These are phyloP conservation scores for Malurus cyaneus DNA, from an alignment of 2,113 vertebrate genomes.

Conservation along the genomic window DNA sequence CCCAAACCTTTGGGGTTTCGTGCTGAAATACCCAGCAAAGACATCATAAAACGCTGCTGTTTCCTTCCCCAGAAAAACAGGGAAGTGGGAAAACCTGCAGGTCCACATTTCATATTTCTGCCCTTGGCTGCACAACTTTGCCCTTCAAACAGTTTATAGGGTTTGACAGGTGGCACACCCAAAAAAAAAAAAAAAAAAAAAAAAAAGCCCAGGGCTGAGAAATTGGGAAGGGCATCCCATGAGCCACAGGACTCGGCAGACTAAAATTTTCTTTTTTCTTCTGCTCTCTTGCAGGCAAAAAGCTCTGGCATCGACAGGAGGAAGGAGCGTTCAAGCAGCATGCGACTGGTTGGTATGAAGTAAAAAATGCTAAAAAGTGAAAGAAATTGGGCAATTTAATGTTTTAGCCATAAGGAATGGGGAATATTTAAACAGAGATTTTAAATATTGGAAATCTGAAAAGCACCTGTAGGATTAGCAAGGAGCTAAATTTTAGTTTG, in stretches of 20 bases:
- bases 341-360: constrained; percentile 95
- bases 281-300: constrained; percentile 83
- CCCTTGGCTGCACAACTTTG: not conserved
- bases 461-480: not conserved
- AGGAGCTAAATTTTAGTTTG: not conserved
- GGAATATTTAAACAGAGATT: not conserved
- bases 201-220: not conserved
- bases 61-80: not conserved
- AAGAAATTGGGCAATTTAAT: not conserved
- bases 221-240: not conserved
- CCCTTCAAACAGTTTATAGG: not conserved
- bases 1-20: not conserved
- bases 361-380: not conserved
- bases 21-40: not conserved
- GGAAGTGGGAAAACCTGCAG: not conserved
- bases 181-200: not conserved
- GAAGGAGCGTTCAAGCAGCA: constrained; percentile 95
- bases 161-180: not conserved
- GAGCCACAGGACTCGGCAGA: not conserved
- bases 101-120: fast-evolving
- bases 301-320: constrained; percentile 93
- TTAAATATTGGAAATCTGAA: not conserved
- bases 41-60: not conserved
- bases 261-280: not conserved
- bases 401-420: not conserved